Evolutionary conservation across 1,140 invertebrate species (phyloP), one percentile per base, ranked within the genome.

Genomic region (Galleria mellonella): DNA sequence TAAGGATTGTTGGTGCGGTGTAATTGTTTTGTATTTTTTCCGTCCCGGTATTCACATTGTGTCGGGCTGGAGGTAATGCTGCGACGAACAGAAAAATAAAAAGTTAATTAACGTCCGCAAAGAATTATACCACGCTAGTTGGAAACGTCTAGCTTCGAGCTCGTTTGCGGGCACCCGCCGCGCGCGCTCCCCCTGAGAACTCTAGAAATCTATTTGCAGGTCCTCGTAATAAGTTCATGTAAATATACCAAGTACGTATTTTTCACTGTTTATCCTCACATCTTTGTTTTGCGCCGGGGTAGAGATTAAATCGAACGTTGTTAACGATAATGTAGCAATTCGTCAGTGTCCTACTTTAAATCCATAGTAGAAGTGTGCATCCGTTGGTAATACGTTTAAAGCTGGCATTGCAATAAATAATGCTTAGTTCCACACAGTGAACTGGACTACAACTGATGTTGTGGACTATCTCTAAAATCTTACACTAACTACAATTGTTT

Each of bases 251-350:
- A 43, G 47, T 27, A 39, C 27, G 46, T 39, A 50, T 55, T 55
- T 65, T 54, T 51, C 62, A 53, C 30, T 51, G 33, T 30, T 64
- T 57, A 61, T 64, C 54, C 47, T 32, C 30, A 54, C 42, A 51
- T 55, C 55, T 62, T 17, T 45, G 37, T 51, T 41, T 35, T 29
- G 36, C 15, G 40, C 28, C 13, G 57, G 17, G 17, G 17, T 6
- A 23, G 17, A 23, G 51, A 56, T 64, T 64, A 57, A 58, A 64
- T 64, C 47, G 58, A 58, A 62, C 40, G 45, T 43, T 55, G 64
- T 63, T 61, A 59, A 51, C 55, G 53, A 59, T 68, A 68, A 68
- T 62, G 65, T 60, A 53, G 65, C 65, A 33, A 68, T 68, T 57
- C 52, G 42, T 68, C 65, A 68, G 58, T 64, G 62, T 23, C 48